phyloP scores from a whole-genome alignment of 2,113 vertebrate genomes.

The Litocranius walleri region DNA sequence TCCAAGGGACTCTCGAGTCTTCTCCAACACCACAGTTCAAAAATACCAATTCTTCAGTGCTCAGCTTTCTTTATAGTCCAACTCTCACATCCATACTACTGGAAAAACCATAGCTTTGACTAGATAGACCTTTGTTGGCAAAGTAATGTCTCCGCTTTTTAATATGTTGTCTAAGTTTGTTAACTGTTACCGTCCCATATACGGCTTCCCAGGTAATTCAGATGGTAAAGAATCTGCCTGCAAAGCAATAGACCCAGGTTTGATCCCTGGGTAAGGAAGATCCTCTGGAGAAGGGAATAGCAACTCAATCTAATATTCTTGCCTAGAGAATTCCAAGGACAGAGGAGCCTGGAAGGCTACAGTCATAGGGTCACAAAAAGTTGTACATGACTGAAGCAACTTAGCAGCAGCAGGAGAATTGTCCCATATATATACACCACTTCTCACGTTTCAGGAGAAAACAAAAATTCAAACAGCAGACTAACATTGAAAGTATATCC shows the following conservation, averaged over 20 bases:
- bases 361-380: background rate
- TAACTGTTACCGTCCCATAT: background rate
- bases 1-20: background rate
- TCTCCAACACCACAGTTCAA: background rate
- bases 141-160: background rate
- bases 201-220: background rate
- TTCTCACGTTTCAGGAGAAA: background rate
- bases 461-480: background rate
- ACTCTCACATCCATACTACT: background rate
- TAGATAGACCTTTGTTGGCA: background rate
- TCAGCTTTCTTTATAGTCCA: background rate
- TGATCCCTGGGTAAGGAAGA: background rate
- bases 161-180: background rate
- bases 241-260: background rate
- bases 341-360: background rate
- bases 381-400: background rate
- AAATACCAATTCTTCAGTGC: background rate
- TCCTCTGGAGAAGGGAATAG: background rate
- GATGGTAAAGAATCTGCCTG: background rate
- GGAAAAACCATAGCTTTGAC: background rate
- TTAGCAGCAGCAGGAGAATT: background rate
- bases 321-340: background rate
- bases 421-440: background rate
- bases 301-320: background rate
- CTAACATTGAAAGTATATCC: background rate